Evolutionary conservation across 1,140 invertebrate genomes (phyloP).

Genomic region (Platorchestia sp.): DNA sequence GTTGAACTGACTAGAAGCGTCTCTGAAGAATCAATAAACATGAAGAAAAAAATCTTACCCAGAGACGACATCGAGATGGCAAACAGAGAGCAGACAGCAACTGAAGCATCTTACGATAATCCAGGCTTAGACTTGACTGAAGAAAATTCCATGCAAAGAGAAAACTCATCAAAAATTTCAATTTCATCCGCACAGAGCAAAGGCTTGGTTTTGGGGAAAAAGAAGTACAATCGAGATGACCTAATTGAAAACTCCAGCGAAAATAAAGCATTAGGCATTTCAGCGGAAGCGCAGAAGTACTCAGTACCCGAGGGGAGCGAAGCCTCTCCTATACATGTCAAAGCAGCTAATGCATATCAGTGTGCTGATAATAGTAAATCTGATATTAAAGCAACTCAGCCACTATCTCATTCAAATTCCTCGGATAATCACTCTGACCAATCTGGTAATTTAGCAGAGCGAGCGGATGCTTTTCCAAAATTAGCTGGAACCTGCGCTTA

Average conservation of each 20-base stretch:
- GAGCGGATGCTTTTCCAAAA: too few relatives aligned
- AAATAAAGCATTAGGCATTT: too few relatives aligned
- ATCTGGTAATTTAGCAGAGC: neutral
- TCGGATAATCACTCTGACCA: neutral
- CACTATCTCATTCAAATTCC: neutral
- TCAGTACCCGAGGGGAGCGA: neutral
- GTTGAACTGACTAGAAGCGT: constrained; percentile 19
- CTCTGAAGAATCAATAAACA: neutral
- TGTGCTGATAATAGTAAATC: neutral
- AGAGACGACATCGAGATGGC: neutral
- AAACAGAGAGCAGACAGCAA: neutral
- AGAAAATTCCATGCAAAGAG: neutral
- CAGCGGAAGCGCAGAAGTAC: neutral
- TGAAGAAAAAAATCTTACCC: constrained; percentile 30
- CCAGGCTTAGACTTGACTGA: neutral
- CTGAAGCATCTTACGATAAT: constrained; percentile 39
- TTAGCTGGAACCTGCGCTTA: neutral
- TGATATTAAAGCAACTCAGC: neutral
- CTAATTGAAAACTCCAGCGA: neutral
- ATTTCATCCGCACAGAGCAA: neutral
- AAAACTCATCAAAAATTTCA: neutral
- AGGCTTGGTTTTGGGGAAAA: constrained; percentile 2
- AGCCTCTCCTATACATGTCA: neutral
- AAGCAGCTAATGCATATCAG: neutral
- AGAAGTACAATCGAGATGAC: neutral